Evolutionary conservation across 2,888 invertebrate genomes (phyloP), one percentile per base, ranked within the genome.

Genomic region (Oligia latruncula): DNA sequence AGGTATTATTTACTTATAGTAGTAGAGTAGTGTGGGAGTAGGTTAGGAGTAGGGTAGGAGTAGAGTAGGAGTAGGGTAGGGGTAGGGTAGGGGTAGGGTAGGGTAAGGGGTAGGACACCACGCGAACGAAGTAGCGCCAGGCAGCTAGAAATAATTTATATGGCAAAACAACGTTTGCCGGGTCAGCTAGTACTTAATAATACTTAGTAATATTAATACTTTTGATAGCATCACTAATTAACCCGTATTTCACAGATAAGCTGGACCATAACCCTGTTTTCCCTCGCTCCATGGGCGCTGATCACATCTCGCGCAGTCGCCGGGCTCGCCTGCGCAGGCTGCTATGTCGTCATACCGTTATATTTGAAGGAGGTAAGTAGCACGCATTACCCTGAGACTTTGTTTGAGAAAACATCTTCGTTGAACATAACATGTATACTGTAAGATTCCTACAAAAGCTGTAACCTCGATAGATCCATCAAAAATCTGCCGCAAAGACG

Each of bases 331-430:
- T 96, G 97, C 81, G 96, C 97, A 0, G 96, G 97, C 11, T 96
- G 96, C 91, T 96, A 96, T 72, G 96, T 97, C 62, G 96, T 97
- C 88, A 96, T 96, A n/a, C 97, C 97, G 0, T 88, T 97, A 29
- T 97, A 97, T 87, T 90, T 97, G 65, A 96, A 96, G 87, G 97
- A 97, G 93, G 96, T 96, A 88, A 90, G 91, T 86, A 29, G 60
- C 29, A 58, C 64, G 2, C 52, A 62, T 46, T 70, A 64, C 20
- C 46, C 23, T 71, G 35, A 49, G n/a, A 17, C 66, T 52, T n/a
- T 64, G 20, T 67, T 23, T 43, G 20, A 29, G 49, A 64, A 20
- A 4, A 35, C 1, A 64, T 20, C 1, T 64, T 64, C 20, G 17
- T 35, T 4, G 20, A 64, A 64, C 20, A 29, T 17, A 11, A 0